Evolutionary conservation across 2,888 invertebrate species (phyloP), one percentile per base, ranked within the genome.

Genomic region (Biston stratarius): DNA sequence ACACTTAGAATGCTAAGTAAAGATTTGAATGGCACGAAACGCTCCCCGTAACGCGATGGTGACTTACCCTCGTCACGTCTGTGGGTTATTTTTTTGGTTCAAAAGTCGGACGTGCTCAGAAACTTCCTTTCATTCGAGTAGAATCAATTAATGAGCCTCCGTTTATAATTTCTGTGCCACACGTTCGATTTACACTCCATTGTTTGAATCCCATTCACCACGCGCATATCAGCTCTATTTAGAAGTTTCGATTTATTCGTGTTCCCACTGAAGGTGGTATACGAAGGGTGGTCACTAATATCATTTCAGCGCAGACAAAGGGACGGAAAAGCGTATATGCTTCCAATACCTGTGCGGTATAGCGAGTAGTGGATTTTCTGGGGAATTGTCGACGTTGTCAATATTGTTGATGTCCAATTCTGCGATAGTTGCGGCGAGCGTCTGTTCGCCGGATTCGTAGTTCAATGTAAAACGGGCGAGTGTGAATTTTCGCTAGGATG

Each of bases 1-100:
- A 77, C 84, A 88, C 87, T 88, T 84, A 87, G 89, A 89, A 92
- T 91, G 86, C 87, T 88, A 88, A 92, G 86, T 89, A 86, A 89
- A 88, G 88, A 88, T 91, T 90, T 91, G 85, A 84, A 89, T 87
- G 82, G 81, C 75, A 73, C 76, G 81, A 81, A 84, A 85, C 88
- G 86, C 77, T 83, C 84, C 81, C 76, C 76, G 84, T 85, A 85
- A 88, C 82, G 72, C 74, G 81, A 86, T 84, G 82, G 77, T 80
- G 87, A 86, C 86, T 88, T 86, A 85, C 83, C 75, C 77, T 80
- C 83, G 86, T 87, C 87, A 88, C 86, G 87, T 85, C 81, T 80
- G 70, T 74, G 75, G 78, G 80, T 82, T 81, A 81, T 84, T 89
- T 87, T 87, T 86, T 83, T 80, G 75, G 80, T 81, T 83, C 73